Evolutionary conservation across 1,140 invertebrate species (phyloP), one percentile per base, ranked within the genome.

Genomic region (Cotesia vestalis): DNA sequence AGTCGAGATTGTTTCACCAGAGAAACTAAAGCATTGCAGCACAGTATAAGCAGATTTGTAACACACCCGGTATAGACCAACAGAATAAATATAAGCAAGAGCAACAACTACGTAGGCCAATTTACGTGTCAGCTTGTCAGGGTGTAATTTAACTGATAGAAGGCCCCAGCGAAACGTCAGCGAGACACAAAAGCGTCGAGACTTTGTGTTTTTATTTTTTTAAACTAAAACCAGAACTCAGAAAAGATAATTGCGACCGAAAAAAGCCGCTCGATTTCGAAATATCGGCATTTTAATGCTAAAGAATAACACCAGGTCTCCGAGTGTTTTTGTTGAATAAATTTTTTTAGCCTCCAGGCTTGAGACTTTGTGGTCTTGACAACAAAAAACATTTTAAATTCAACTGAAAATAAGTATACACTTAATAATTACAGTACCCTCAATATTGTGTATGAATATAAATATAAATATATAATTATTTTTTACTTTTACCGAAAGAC

Each of bases 91-190:
- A 27, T 27, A 27, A 27, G 27, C 27, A 27, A 27, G 27, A 27
- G 11, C 40, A 46, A 46, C 78, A 82, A 81, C 78, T 83, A 60
- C 79, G 77, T 80, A 76, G 78, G 72, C 78, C 81, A 83, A 83
- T 83, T 84, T 84, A 82, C 83, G 79, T 83, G 81, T 84, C 83
- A 83, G 79, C 76, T 78, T 84, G 81, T 84, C 83, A 84, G 83
- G 78, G 73, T 83, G 81, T 84, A 84, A 83, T 84, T 84, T 83
- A 77, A 81, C 77, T 78, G 78, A 81, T 81, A 81, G 80, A 84
- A 46, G 78, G 78, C 77, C 77, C 76, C 77, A 61, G 68, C 59
- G 64, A 76, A 76, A 76, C 75, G 75, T 73, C 72, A 76, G 64
- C 75, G 75, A 76, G 75, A 76, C 75, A 76, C 72, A 76, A 76